Base-by-base conservation (phyloP, 2,797 vertebrate species). In the Poeciliopsis paucimaculata region DNA sequence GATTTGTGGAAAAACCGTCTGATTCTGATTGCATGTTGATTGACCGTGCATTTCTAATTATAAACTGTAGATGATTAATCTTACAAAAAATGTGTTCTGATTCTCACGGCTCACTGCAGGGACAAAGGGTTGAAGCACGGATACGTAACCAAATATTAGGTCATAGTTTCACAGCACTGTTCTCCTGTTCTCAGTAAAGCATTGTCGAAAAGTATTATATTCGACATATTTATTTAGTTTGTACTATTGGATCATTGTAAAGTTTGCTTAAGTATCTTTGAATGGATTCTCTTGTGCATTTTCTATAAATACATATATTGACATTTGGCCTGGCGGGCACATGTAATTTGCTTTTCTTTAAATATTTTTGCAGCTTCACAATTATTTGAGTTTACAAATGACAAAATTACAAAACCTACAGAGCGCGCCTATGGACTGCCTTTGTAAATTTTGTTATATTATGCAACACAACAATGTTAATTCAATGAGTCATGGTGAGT, bases 291-390 rank as follows among this genome's bases (percentile, higher is more conserved):
- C 12, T n/a, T 57, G n/a, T 57, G n/a, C 26, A n/a, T 5, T 60
- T 13, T 60, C 39, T 41, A 43, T 26, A 68, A 26, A 68, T 23
- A 5, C 39, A 26, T 39, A 66, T 66, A 26, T 68, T 39, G 34
- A 68, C 18, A 11, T 68, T 39, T 68, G 64, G 64, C 6, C 11
- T 68, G 39, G 10, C 16, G 7, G 15, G 18, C 82, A 90, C 89
- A 90, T 89, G 73, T 89, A 83, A 87, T 80, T 77, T 78, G 78
- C 83, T 86, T 88, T 75, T 87, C 73, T 82, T 83, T 72, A 72
- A 77, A 75, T 84, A 80, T 53, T 76, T 76, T 23, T 74, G 39
- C 15, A 75, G 82, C 73, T 80, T 85, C 86, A 68, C 72, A 60
- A 75, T 87, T 88, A 76, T 71, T 70, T 41, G 82, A 83, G 84